Evolutionary conservation across 2,888 invertebrate genomes (phyloP).

Genomic region (Lasioglossum oenotherae): DNA sequence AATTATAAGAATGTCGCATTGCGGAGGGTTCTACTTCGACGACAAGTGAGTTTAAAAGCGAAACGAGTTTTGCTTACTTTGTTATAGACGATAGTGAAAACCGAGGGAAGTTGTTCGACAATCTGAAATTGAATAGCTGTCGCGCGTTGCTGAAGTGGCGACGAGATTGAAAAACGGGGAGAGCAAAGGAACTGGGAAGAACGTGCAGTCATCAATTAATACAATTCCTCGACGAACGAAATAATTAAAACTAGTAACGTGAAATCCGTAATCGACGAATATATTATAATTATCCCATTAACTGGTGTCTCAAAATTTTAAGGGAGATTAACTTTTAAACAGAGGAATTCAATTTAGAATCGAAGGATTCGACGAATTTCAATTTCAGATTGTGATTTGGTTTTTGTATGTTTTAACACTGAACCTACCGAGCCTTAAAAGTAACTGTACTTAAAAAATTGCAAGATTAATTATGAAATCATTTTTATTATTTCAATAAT

Average conservation of each 20-base stretch:
- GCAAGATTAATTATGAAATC: too few species aligned
- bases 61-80: constrained; percentile 13
- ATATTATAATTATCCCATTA: not conserved
- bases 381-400: not conserved
- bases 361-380: not conserved
- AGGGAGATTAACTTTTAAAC: too few species aligned
- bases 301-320: too few species aligned
- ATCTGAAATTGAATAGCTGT: constrained; percentile 31
- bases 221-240: not conserved
- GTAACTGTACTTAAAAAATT: too few species aligned
- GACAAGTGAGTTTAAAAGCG: constrained; percentile 87
- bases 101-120: constrained; percentile 18
- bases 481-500: too few species aligned
- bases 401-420: not conserved
- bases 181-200: not conserved
- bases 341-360: not conserved
- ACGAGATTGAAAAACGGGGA: not conserved
- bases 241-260: not conserved
- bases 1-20: constrained; percentile 98
- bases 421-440: too few species aligned
- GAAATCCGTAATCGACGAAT: not conserved
- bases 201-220: not conserved
- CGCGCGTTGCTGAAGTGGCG: not conserved
- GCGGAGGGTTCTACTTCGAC: constrained; percentile 96
- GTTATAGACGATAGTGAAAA: not conserved